Evolutionary conservation across 2,797 vertebrate genomes (phyloP).

Genomic region (Potorous gilbertii): DNA sequence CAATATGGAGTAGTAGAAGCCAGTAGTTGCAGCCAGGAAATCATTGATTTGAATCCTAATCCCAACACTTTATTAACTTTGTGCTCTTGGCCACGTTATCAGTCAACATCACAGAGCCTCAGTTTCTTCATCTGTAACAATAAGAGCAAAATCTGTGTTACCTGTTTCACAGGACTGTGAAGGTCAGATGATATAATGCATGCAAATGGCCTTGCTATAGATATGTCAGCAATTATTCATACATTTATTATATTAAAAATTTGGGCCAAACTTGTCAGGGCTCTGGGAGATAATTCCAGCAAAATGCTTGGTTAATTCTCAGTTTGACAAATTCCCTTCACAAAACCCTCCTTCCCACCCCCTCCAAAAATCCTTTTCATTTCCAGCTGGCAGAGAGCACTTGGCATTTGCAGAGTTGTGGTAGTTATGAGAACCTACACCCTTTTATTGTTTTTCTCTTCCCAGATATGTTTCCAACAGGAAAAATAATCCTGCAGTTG

Average conservation of each 20-base stretch:
- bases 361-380: slow-evolving; percentile 10
- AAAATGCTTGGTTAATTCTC: not conserved
- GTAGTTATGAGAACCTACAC: slow-evolving; percentile 63
- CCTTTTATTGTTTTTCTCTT: slow-evolving; percentile 72
- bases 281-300: not conserved
- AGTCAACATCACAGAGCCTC: not conserved
- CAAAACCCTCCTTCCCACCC: not conserved
- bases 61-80: not conserved
- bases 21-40: not conserved
- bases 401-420: slow-evolving; percentile 40
- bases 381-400: slow-evolving; percentile 64
- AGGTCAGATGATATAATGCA: not conserved
- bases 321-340: slow-evolving; percentile 42
- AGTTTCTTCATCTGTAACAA: not conserved
- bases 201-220: not conserved
- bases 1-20: not conserved
- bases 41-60: not conserved
- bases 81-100: not conserved
- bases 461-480: slow-evolving; percentile 54
- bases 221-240: not conserved
- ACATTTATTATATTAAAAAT: not conserved
- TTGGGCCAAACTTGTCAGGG: not conserved
- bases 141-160: not conserved
- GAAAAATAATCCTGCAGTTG: slow-evolving; percentile 64
- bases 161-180: not conserved